Percentiles rank a stretch among this genome's conserved stretches.
phyloP scores from a whole-genome alignment of 1,140 invertebrate genomes.

The Nixonia krombeini region DNA sequence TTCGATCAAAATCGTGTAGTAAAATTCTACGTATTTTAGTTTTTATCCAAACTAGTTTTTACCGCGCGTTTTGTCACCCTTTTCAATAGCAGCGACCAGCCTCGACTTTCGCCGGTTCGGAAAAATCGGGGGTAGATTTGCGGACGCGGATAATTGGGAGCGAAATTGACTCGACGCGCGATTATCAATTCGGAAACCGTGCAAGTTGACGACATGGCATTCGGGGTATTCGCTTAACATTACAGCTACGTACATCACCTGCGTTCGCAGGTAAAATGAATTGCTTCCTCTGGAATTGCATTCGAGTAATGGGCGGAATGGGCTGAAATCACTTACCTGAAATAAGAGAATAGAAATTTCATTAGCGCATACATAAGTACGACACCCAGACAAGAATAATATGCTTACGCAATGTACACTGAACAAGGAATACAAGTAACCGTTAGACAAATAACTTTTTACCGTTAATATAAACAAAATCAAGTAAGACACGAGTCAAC shows the following conservation, averaged over 20 bases:
- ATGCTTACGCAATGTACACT: too few relatives aligned
- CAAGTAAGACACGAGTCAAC: too few relatives aligned
- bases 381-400: too few relatives aligned
- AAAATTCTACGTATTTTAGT: background rate
- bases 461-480: too few relatives aligned
- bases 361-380: too few relatives aligned
- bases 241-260: constrained; percentile 18
- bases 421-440: too few relatives aligned
- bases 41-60: too few relatives aligned
- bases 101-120: too few relatives aligned
- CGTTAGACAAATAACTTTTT: too few relatives aligned
- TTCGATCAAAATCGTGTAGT: background rate
- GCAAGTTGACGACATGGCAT: constrained; percentile 25
- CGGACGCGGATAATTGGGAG: constrained; percentile 5
- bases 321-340: constrained; percentile 29
- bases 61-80: too few relatives aligned
- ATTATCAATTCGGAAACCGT: constrained; percentile 39
- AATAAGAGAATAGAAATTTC: constrained; percentile 15
- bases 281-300: too few relatives aligned
- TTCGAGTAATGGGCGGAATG: background rate
- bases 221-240: constrained; percentile 23
- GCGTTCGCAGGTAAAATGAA: constrained; percentile 6
- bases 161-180: constrained; percentile 16
- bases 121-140: constrained; percentile 4
- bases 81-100: too few relatives aligned